Percentiles rank a stretch among this genome's conserved stretches.
Evolutionary conservation across 2,113 vertebrate genomes (phyloP).

Genomic region (Lasiurus borealis): DNA sequence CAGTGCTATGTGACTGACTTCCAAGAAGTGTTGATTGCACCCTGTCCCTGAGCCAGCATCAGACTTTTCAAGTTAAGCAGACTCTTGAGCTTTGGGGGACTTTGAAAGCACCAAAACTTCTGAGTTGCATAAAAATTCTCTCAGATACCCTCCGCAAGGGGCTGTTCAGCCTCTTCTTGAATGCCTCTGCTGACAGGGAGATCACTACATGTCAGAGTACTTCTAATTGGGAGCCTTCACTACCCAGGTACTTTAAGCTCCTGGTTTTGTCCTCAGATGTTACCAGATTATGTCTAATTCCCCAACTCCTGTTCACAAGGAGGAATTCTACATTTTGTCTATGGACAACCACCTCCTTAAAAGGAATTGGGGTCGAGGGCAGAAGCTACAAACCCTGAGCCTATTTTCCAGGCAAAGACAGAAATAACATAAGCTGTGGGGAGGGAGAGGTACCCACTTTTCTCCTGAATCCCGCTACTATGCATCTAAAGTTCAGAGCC

Average conservation of each 20-base stretch:
- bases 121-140: neutral
- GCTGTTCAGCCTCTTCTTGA: neutral
- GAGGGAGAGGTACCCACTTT: neutral
- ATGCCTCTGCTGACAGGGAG: neutral
- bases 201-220: neutral
- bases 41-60: neutral
- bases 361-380: neutral
- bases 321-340: neutral
- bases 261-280: neutral
- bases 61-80: neutral
- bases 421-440: neutral
- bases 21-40: neutral
- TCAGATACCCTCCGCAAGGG: neutral
- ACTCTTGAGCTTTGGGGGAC: neutral
- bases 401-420: neutral
- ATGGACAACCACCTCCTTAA: conserved; percentile 5
- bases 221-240: neutral
- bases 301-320: neutral
- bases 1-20: neutral
- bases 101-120: neutral
- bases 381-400: neutral
- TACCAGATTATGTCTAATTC: neutral
- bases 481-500: neutral
- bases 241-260: neutral
- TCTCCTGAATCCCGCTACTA: neutral